Conservation (phyloP, 2,113 vertebrate species). For the Strigops habroptila region DNA sequence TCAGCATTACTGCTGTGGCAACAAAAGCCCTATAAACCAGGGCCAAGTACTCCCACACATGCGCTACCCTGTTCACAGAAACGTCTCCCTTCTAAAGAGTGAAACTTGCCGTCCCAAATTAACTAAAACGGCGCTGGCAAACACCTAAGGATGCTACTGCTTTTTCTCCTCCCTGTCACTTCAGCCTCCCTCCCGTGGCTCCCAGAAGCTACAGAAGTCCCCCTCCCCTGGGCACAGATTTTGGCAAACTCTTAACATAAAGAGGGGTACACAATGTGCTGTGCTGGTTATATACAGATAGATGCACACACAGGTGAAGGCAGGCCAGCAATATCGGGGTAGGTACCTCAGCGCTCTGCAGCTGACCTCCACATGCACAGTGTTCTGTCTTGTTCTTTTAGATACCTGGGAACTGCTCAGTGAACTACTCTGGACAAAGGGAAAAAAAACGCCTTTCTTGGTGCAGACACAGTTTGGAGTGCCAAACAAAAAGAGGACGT, state of each 20-base stretch:
- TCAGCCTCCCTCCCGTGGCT: not conserved
- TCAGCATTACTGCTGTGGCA: not conserved
- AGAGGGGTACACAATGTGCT: not conserved
- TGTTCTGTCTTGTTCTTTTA: not conserved
- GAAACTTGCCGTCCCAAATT: not conserved
- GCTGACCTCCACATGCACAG: not conserved
- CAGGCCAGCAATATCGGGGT: not conserved
- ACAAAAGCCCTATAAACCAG: not conserved
- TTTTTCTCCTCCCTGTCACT: not conserved
- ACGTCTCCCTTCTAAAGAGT: not conserved
- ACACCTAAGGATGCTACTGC: fast-evolving
- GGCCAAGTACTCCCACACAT: not conserved
- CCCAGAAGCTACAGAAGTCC: not conserved
- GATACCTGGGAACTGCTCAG: not conserved
- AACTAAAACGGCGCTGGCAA: fast-evolving
- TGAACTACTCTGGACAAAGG: not conserved
- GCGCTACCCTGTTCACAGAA: not conserved
- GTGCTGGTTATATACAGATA: not conserved
- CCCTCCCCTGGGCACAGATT: too few species aligned
- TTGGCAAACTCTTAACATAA: not conserved
- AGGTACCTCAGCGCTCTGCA: not conserved
- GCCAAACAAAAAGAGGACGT: not conserved
- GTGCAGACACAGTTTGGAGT: not conserved
- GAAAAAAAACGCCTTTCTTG: not conserved
- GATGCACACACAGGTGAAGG: fast-evolving